phyloP scores from a whole-genome alignment of 2,113 vertebrate genomes.

The Copsychus sechellarum region DNA sequence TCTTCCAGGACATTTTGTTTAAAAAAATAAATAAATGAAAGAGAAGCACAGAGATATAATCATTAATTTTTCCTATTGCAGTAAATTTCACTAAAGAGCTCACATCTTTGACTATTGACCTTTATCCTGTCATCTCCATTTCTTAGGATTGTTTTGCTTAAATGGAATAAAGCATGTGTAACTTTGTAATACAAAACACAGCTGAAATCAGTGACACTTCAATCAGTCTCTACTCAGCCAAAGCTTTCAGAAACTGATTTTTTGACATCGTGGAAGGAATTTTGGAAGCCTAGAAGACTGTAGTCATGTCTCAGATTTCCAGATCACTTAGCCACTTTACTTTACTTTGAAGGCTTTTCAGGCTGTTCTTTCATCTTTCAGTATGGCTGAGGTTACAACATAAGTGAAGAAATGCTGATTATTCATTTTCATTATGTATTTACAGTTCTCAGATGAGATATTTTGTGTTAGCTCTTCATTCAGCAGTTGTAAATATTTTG shows the following conservation, averaged over 20 bases:
- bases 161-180: slow-evolving; percentile 53
- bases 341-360: not conserved
- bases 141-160: slow-evolving; percentile 55
- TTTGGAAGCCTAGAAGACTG: not conserved
- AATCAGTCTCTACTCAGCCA: slow-evolving; percentile 45
- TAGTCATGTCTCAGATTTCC: not conserved
- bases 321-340: not conserved
- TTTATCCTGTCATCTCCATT: not conserved
- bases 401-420: not conserved
- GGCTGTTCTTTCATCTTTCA: not conserved
- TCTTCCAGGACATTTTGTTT: not conserved
- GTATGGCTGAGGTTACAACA: not conserved
- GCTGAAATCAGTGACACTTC: slow-evolving; percentile 67
- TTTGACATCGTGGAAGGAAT: not conserved
- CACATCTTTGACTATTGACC: not conserved
- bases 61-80: not conserved
- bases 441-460: not conserved
- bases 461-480: not conserved
- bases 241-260: not conserved
- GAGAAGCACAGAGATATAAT: not conserved
- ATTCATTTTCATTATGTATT: not conserved
- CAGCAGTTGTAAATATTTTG: not conserved
- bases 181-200: slow-evolving; percentile 59
- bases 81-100: not conserved
- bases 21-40: not conserved